phyloP scores from a whole-genome alignment of 2,113 vertebrate species.

The Zosterops borbonicus region DNA sequence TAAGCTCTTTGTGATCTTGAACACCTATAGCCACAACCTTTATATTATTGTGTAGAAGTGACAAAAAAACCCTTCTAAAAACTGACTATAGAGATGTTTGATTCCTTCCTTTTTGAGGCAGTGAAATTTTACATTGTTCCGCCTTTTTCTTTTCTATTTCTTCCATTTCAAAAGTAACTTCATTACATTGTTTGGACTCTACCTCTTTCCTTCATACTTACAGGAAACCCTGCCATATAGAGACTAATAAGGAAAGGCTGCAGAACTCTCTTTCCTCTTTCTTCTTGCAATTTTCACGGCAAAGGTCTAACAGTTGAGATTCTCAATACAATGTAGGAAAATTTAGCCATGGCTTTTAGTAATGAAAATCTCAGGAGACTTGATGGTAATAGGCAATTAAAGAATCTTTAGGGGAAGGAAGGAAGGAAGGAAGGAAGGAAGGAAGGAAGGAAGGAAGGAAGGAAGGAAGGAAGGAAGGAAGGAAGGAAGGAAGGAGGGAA shows the following conservation, averaged over 20 bases:
- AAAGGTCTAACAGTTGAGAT: neutral
- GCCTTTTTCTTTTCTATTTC: neutral
- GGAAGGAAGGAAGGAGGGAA: no score
- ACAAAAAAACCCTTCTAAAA: neutral
- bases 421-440: neutral
- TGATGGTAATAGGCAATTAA: neutral
- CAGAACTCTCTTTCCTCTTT: neutral
- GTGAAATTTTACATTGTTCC: neutral
- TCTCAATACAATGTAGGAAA: neutral
- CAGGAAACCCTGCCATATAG: accelerated
- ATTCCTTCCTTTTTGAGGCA: neutral
- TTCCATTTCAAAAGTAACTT: neutral
- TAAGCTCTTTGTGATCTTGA: neutral
- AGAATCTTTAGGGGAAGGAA: neutral
- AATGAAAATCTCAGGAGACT: neutral
- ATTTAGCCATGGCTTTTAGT: neutral
- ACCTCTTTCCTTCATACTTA: neutral
- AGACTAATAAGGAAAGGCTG: neutral
- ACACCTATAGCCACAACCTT: neutral
- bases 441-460: no score
- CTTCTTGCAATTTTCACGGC: neutral
- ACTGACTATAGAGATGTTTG: neutral
- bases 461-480: neutral
- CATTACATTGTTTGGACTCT: neutral
- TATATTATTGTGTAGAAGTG: neutral